phyloP scores from a whole-genome alignment of 2,888 invertebrate genomes.

The Parnassius glacialis region DNA sequence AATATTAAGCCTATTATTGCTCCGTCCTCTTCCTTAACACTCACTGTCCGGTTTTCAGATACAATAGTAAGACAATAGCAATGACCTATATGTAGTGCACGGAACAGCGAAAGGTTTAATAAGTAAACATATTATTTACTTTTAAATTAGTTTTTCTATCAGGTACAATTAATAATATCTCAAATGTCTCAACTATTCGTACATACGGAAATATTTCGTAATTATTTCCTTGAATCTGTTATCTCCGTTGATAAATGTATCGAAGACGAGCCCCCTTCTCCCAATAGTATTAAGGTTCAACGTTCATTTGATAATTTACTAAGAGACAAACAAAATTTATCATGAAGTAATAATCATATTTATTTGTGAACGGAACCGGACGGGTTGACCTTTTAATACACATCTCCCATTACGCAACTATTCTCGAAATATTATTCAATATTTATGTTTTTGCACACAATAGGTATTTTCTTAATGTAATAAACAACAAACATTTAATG shows the following conservation, averaged over 20 bases:
- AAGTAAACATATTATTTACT: too few relatives aligned
- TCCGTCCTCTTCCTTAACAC: too few relatives aligned
- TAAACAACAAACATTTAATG: too few relatives aligned
- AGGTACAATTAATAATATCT: background rate
- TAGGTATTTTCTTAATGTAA: too few relatives aligned
- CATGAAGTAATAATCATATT: slow-evolving; percentile 3
- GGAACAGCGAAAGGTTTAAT: too few relatives aligned
- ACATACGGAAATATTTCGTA: background rate
- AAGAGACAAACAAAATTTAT: slow-evolving; percentile 8
- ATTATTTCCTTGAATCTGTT: slow-evolving; percentile 12
- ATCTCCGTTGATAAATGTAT: slow-evolving; percentile 25
- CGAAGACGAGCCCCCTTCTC: slow-evolving; percentile 19
- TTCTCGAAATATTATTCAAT: too few relatives aligned
- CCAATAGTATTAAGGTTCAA: slow-evolving; percentile 11
- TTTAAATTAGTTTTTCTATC: too few relatives aligned
- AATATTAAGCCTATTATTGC: too few relatives aligned
- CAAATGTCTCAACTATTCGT: background rate
- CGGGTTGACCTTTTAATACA: slow-evolving; percentile 11
- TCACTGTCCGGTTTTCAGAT: too few relatives aligned
- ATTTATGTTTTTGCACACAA: too few relatives aligned
- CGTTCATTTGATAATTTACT: slow-evolving; percentile 12
- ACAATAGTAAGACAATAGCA: too few relatives aligned
- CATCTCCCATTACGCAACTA: slow-evolving; percentile 8
- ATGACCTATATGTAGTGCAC: too few relatives aligned
- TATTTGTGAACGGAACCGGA: background rate